Conservation (phyloP, 2,888 invertebrate species). For the Cantharis nigra region DNA sequence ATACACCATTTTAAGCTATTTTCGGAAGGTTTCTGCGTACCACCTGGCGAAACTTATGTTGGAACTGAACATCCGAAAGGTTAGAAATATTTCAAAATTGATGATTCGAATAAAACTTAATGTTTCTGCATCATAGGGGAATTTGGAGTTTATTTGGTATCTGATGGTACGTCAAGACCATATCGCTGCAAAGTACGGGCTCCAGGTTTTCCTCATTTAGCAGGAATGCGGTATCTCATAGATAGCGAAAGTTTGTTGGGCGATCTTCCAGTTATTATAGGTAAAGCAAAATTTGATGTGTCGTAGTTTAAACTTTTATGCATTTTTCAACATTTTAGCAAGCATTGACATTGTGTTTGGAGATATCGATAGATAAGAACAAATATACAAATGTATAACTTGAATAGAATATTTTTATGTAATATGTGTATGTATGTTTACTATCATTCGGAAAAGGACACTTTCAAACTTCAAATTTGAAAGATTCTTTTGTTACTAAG, state of each 20-base stretch:
- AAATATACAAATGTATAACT: too few species aligned
- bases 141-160: conserved; percentile 83
- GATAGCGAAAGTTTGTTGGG: conserved; percentile 59
- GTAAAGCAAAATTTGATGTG: conserved; percentile 54
- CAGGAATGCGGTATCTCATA: conserved; percentile 68
- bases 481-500: too few species aligned
- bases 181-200: conserved; percentile 57
- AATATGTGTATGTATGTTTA: too few species aligned
- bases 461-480: too few species aligned
- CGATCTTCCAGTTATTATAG: conserved; percentile 79
- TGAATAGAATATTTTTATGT: too few species aligned
- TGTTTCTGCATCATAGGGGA: conserved; percentile 58
- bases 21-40: conserved; percentile 80
- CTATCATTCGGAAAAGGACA: too few species aligned
- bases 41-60: conserved; percentile 82
- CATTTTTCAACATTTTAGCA: conserved; percentile 6
- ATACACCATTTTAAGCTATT: conserved; percentile 91
- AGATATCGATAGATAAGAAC: conserved; percentile 65
- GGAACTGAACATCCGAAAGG: conserved; percentile 83
- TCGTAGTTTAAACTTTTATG: background rate
- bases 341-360: conserved; percentile 64
- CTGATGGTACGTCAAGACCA: conserved; percentile 80
- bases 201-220: conserved; percentile 64
- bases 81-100: background rate
- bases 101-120: background rate